These are phyloP conservation scores for Bagarius yarrelli DNA, from an alignment of 2,113 vertebrate species.

Conservation along the genomic window DNA sequence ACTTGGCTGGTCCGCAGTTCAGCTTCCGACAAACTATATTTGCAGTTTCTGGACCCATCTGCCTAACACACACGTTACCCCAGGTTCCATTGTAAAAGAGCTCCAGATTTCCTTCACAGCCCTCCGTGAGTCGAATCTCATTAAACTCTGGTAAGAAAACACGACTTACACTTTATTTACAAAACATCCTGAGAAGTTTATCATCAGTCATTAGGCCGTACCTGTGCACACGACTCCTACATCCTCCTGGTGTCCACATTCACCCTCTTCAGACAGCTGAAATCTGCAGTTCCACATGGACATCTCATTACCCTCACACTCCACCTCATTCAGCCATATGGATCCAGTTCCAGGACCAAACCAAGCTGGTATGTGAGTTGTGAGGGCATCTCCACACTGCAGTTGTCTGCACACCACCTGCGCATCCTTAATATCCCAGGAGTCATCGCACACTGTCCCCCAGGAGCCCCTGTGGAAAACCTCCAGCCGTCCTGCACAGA, in stretches of 20 bases:
- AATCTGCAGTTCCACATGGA: conserved; percentile 46
- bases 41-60: conserved; percentile 30
- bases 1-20: conserved; percentile 34
- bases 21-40: conserved; percentile 50
- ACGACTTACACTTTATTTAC: too few relatives aligned
- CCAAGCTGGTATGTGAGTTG: conserved; percentile 27
- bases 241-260: conserved; percentile 49
- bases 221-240: conserved; percentile 51
- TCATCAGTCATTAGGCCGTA: background rate
- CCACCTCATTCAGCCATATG: conserved; percentile 54
- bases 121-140: background rate
- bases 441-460: conserved; percentile 51
- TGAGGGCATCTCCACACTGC: conserved; percentile 43
- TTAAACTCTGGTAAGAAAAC: conserved; percentile 18
- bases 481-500: conserved; percentile 48
- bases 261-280: conserved; percentile 37
- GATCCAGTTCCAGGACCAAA: conserved; percentile 43
- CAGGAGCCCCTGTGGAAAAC: conserved; percentile 43
- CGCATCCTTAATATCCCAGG: conserved; percentile 48
- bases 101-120: background rate
- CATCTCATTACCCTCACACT: conserved; percentile 46
- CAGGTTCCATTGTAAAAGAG: conserved; percentile 51
- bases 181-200: too few relatives aligned
- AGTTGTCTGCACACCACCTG: conserved; percentile 53
- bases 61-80: conserved; percentile 42